A percentile compares a stretch with the other conserved stretches of the same genome.
phyloP scores from a whole-genome alignment of 2,888 invertebrate genomes.

The Branchipolynoe longqiensis region DNA sequence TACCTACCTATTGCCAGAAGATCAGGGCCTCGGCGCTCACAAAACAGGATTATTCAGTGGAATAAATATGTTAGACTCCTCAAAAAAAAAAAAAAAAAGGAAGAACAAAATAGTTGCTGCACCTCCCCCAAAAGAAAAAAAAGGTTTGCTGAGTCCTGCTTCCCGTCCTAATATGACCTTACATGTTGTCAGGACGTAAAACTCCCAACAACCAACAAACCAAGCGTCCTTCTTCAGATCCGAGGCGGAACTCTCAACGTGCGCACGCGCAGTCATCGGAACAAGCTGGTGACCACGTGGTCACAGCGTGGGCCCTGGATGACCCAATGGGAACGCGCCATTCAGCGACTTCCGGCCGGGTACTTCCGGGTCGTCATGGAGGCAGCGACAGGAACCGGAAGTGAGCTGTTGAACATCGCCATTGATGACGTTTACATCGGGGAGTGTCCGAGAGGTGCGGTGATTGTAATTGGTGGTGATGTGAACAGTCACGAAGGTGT shows the following conservation, averaged over 20 bases:
- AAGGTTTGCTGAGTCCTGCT: too few species aligned
- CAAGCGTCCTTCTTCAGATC: conserved; percentile 7
- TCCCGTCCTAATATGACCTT: too few species aligned
- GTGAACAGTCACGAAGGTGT: too few species aligned
- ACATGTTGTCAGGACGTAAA: too few species aligned
- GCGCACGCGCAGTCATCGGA: conserved; percentile 37
- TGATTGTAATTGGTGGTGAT: neutral
- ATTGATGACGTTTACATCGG: conserved; percentile 67
- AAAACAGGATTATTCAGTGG: too few species aligned
- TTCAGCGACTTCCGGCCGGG: conserved; percentile 62
- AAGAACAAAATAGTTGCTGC: too few species aligned
- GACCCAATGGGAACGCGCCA: conserved; percentile 62
- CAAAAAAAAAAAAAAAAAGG: too few species aligned
- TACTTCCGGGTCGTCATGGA: conserved; percentile 67
- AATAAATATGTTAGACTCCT: too few species aligned
- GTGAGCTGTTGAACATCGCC: conserved; percentile 61
- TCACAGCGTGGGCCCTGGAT: neutral
- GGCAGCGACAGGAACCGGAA: conserved; percentile 58
- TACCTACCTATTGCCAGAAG: too few species aligned
- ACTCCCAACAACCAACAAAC: too few species aligned
- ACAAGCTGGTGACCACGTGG: conserved; percentile 42
- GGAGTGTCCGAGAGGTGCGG: conserved; percentile 59
- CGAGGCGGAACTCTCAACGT: conserved; percentile 61
- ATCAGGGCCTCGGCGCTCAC: too few species aligned
- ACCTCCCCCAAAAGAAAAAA: too few species aligned